A percentile compares a stretch with the other conserved stretches of the same genome.
phyloP scores from a whole-genome alignment of 92 coral and sea anemone species.

The Parazoanthus darwini region DNA sequence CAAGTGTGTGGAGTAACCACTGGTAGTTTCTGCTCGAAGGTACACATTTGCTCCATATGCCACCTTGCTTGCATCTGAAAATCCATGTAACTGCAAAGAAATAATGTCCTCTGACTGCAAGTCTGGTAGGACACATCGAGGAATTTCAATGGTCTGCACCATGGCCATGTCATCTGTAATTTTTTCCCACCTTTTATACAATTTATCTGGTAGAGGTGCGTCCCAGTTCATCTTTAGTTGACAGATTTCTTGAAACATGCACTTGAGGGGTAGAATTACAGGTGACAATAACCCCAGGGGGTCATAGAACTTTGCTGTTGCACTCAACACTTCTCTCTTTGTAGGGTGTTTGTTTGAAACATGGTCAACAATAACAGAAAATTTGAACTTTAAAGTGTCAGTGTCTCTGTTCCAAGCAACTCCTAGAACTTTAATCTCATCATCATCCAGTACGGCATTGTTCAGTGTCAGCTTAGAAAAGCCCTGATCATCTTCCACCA shows the following conservation, averaged over 20 bases:
- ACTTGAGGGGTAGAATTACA: constrained; percentile 42
- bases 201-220: neutral
- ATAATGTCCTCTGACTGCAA: constrained; percentile 5
- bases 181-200: constrained; percentile 10
- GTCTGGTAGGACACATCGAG: constrained; percentile 1
- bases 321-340: constrained; percentile 37
- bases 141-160: constrained; percentile 40
- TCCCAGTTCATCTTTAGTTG: constrained; percentile 52
- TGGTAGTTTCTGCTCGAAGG: constrained; percentile 44
- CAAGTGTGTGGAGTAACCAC: constrained; percentile 23
- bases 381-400: constrained; percentile 55
- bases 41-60: constrained; percentile 54
- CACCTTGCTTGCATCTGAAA: constrained; percentile 43
- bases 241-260: constrained; percentile 58
- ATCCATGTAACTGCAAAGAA: constrained; percentile 41
- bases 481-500: constrained; percentile 37
- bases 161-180: constrained; percentile 6
- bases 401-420: constrained; percentile 51
- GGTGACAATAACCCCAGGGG: constrained; percentile 62
- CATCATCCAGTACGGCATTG: constrained; percentile 32
- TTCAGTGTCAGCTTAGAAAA: constrained; percentile 39
- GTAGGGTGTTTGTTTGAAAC: constrained; percentile 22
- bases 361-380: constrained; percentile 37
- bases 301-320: constrained; percentile 54
- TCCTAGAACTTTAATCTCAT: constrained; percentile 55